Conservation (phyloP, 1,140 invertebrate genomes). For the Scaptomyza hsui region DNA sequence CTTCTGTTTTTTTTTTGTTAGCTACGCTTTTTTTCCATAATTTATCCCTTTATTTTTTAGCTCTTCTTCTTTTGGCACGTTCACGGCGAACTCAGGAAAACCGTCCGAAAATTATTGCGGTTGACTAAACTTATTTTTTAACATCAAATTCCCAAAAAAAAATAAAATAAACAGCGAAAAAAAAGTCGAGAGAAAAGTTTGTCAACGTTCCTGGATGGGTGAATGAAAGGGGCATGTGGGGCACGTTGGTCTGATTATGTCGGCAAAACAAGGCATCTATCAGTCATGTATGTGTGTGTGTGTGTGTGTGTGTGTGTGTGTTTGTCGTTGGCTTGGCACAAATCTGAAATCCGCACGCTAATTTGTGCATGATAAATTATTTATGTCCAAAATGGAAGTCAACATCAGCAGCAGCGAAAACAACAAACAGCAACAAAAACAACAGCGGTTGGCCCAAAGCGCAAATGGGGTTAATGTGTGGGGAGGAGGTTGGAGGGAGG, state of each 20-base stretch:
- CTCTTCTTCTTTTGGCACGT: constrained; percentile 49
- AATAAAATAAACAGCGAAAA: neutral
- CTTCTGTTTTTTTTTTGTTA: neutral
- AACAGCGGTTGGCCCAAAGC: neutral
- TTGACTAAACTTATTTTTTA: constrained; percentile 71
- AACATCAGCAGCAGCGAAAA: constrained; percentile 30
- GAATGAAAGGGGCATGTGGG: neutral
- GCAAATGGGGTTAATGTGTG: neutral
- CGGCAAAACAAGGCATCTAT: constrained; percentile 60
- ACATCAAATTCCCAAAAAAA: neutral
- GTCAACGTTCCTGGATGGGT: constrained; percentile 38
- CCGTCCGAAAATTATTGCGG: constrained; percentile 69
- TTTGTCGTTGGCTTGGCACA: constrained; percentile 38
- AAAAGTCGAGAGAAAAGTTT: constrained; percentile 56
- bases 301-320: constrained; percentile 15
- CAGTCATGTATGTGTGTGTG: constrained; percentile 45
- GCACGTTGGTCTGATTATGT: constrained; percentile 22
- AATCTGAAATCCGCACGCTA: constrained; percentile 73
- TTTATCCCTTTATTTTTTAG: constrained; percentile 39
- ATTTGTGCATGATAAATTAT: constrained; percentile 83
- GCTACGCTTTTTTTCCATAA: constrained; percentile 33
- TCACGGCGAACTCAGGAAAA: constrained; percentile 16
- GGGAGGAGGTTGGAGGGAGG: neutral
- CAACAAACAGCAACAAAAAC: constrained; percentile 33
- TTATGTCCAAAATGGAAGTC: constrained; percentile 71